Conservation (phyloP, 1,140 invertebrate species). For the Scaptomyza pallida region DNA sequence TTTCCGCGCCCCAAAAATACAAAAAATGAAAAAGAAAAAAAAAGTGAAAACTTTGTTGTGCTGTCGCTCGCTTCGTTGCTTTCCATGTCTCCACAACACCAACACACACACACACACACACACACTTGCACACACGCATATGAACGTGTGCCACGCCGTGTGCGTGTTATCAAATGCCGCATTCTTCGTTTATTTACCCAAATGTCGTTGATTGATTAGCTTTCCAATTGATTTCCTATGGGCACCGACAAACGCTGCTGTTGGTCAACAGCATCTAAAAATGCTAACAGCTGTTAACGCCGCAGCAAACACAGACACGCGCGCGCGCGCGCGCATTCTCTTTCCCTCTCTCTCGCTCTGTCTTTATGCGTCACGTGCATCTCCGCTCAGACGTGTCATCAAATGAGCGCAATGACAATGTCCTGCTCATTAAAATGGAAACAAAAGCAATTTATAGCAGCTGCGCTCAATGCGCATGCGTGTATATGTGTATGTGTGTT, state of each 20-base stretch:
- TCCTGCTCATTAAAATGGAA: slow-evolving; percentile 26
- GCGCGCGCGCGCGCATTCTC: too few relatives aligned
- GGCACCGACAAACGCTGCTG: neutral
- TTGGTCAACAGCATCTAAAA: slow-evolving; percentile 26
- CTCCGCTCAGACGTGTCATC: neutral
- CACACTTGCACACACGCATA: neutral
- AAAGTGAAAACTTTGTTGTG: slow-evolving; percentile 65
- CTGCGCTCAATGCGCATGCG: slow-evolving; percentile 54
- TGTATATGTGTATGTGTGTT: neutral
- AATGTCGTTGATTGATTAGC: slow-evolving; percentile 59
- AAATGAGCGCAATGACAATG: neutral
- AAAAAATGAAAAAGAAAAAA: slow-evolving; percentile 69
- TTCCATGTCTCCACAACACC: slow-evolving; percentile 1
- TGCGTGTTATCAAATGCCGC: slow-evolving; percentile 55
- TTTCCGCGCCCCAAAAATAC: slow-evolving; percentile 66
- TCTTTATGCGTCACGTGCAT: too few relatives aligned
- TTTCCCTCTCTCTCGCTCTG: too few relatives aligned
- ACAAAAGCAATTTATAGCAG: slow-evolving; percentile 62
- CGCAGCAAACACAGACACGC: too few relatives aligned
- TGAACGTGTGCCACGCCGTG: neutral
- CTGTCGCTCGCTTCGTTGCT: slow-evolving; percentile 14
- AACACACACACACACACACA: neutral
- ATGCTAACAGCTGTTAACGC: neutral
- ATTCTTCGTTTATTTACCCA: slow-evolving; percentile 67
- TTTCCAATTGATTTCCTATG: slow-evolving; percentile 45